phyloP scores from a whole-genome alignment of 2,113 vertebrate species.

The Candoia aspera region DNA sequence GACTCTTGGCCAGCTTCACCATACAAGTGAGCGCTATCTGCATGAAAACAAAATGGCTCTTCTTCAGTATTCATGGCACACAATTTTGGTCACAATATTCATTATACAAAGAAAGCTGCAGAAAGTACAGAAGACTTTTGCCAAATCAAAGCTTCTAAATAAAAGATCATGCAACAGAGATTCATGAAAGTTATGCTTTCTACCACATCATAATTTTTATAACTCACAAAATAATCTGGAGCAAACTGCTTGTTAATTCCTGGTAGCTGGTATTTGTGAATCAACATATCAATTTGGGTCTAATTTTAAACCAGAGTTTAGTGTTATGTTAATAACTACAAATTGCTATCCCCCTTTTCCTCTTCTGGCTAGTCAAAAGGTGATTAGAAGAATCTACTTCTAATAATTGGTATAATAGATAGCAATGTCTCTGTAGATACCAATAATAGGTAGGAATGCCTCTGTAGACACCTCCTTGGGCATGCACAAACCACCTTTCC shows the following conservation, averaged over 20 bases:
- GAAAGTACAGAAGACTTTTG: not conserved
- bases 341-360: not conserved
- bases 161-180: not conserved
- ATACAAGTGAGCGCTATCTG: conserved; percentile 90
- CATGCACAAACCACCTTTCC: not conserved
- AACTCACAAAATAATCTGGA: not conserved
- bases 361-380: not conserved
- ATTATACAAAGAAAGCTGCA: not conserved
- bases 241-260: not conserved
- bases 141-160: not conserved
- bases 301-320: not conserved
- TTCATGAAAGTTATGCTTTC: not conserved
- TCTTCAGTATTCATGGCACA: not conserved
- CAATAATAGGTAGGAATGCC: not conserved
- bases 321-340: too few relatives aligned
- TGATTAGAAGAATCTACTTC: not conserved
- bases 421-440: not conserved
- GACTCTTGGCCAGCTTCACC: conserved; percentile 89
- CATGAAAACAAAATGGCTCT: not conserved
- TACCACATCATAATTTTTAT: not conserved
- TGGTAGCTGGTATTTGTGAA: not conserved
- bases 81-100: not conserved
- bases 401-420: not conserved
- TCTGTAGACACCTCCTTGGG: not conserved
- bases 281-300: not conserved